Conservation (phyloP, 2,797 vertebrate species). For the Vultur gryphus region DNA sequence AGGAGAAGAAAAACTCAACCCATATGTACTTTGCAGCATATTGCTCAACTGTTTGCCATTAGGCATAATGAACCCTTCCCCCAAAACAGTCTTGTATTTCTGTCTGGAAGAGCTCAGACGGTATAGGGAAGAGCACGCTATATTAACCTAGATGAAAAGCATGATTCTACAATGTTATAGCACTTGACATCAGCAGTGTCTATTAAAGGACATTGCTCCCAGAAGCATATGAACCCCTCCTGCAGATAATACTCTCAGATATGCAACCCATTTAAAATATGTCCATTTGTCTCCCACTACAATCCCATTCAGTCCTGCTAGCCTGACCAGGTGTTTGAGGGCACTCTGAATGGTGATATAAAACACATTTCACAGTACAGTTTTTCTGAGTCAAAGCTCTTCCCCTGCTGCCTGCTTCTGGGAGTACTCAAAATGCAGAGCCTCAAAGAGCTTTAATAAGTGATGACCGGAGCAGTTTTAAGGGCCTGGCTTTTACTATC, state of each 20-base stretch:
- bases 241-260: not conserved
- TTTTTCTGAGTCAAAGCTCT: constrained; percentile 33
- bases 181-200: not conserved
- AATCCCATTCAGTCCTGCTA: not conserved
- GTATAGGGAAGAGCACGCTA: not conserved
- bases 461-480: constrained; percentile 39
- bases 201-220: not conserved
- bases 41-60: constrained; percentile 53
- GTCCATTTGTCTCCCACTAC: not conserved
- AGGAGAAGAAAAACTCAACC: constrained; percentile 17
- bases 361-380: not conserved
- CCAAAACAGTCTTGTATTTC: constrained; percentile 26
- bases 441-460: constrained; percentile 33
- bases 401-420: constrained; percentile 12
- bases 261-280: not conserved
- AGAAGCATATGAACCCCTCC: not conserved
- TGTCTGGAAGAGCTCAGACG: constrained; percentile 32
- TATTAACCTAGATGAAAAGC: not conserved
- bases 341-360: not conserved
- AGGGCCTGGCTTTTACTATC: constrained; percentile 55
- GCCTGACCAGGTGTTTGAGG: not conserved
- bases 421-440: not conserved
- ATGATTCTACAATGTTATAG: not conserved
- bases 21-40: constrained; percentile 14
- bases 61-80: constrained; percentile 33